A percentile compares a stretch with the other conserved stretches of the same genome.
These are phyloP conservation scores for Meteorus cinctellus DNA, from an alignment of 2,888 invertebrate species.

Conservation along the genomic window DNA sequence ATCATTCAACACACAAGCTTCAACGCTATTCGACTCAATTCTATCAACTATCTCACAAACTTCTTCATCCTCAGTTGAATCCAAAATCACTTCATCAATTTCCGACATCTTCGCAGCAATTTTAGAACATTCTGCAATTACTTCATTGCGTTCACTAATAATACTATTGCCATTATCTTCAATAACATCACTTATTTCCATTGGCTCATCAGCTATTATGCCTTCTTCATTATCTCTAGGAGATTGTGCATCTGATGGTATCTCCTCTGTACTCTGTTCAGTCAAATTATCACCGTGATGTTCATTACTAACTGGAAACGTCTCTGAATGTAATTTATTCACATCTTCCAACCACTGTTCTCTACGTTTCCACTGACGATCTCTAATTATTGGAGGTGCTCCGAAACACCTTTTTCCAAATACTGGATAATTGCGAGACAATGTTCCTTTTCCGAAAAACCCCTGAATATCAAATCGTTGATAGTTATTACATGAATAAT, in stretches of 20 bases:
- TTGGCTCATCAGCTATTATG: background rate
- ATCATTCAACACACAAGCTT: constrained; percentile 38
- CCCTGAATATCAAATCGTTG: constrained; percentile 72
- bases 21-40: constrained; percentile 67
- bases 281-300: background rate
- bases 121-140: constrained; percentile 39
- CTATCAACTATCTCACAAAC: constrained; percentile 56
- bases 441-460: constrained; percentile 84
- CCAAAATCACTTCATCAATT: constrained; percentile 58
- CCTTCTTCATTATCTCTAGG: background rate
- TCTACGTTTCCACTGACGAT: constrained; percentile 78
- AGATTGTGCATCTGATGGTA: constrained; percentile 3
- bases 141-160: constrained; percentile 39
- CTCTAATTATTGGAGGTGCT: constrained; percentile 75
- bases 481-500: constrained; percentile 12
- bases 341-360: constrained; percentile 75
- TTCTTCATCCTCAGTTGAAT: constrained; percentile 65
- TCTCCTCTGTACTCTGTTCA: background rate
- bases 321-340: constrained; percentile 58
- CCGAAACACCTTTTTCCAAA: constrained; percentile 71
- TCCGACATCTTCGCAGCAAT: background rate
- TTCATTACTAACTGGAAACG: constrained; percentile 44
- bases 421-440: constrained; percentile 77
- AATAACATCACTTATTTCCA: background rate
- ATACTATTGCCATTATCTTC: constrained; percentile 18